phyloP scores from a whole-genome alignment of 2,888 invertebrate genomes.

The Drosophila hamatofila region DNA sequence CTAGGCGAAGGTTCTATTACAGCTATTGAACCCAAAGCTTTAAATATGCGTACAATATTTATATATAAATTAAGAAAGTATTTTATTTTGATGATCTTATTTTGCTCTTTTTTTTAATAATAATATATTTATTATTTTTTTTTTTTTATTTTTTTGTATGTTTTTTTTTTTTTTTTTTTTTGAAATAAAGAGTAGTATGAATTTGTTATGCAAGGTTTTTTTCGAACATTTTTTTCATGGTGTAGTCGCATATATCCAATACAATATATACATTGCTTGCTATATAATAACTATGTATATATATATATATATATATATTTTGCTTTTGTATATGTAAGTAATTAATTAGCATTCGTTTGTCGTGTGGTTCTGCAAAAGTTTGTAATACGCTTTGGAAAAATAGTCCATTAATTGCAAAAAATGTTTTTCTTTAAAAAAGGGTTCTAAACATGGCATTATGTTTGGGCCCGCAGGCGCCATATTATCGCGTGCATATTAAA shows the following conservation, averaged over 20 bases:
- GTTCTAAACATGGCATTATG: conserved; percentile 63
- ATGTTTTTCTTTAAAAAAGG: conserved; percentile 54
- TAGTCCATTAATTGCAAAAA: conserved; percentile 63
- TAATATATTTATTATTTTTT: conserved; percentile 31
- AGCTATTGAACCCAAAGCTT: conserved; percentile 58
- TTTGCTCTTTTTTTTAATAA: conserved; percentile 7
- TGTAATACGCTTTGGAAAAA: conserved; percentile 55
- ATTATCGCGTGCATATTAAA: conserved; percentile 71
- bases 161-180: conserved; percentile 59
- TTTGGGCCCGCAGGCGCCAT: conserved; percentile 39
- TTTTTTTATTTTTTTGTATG: conserved; percentile 47
- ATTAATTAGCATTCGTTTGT: conserved; percentile 66
- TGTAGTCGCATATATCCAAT: conserved; percentile 56
- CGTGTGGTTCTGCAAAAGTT: conserved; percentile 58
- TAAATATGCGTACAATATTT: conserved; percentile 64
- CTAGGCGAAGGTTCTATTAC: conserved; percentile 36
- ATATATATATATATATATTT: conserved; percentile 23
- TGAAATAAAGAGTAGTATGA: conserved; percentile 82
- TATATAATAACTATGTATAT: conserved; percentile 37
- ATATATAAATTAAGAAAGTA: conserved; percentile 68
- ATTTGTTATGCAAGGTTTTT: conserved; percentile 85
- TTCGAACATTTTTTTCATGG: conserved; percentile 66
- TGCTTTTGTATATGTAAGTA: conserved; percentile 48
- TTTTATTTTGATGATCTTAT: conserved; percentile 40
- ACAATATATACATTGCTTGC: conserved; percentile 46